Evolutionary conservation across 2,888 invertebrate species (phyloP).

Genomic region (Xylocampa areola): DNA sequence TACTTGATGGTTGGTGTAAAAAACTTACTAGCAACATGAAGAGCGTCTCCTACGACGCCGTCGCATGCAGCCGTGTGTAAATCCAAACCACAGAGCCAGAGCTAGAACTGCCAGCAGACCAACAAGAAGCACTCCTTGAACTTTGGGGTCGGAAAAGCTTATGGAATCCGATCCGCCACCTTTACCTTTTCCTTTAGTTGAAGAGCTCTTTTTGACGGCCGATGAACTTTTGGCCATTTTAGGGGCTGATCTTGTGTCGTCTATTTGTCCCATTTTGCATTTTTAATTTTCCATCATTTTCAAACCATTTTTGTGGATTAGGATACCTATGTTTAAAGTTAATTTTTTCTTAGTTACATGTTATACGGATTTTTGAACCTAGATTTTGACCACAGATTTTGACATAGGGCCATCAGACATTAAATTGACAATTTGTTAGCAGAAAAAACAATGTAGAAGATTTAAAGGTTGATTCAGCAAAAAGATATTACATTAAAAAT

Average conservation of each 20-base stretch:
- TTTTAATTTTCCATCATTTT: slow-evolving; percentile 1
- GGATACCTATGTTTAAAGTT: not conserved
- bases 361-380: slow-evolving; percentile 10
- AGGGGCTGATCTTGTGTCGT: slow-evolving; percentile 55
- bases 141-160: slow-evolving; percentile 64
- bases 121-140: slow-evolving; percentile 67
- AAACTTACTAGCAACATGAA: slow-evolving; percentile 29
- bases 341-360: slow-evolving; percentile 22
- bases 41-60: slow-evolving; percentile 48
- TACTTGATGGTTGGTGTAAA: not conserved
- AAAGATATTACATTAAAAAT: slow-evolving; percentile 3
- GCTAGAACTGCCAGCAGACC: slow-evolving; percentile 67
- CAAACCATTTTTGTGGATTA: slow-evolving; percentile 20
- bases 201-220: slow-evolving; percentile 50
- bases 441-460: slow-evolving; percentile 13
- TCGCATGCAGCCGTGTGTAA: slow-evolving; percentile 66
- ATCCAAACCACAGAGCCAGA: slow-evolving; percentile 71
- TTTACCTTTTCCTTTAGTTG: slow-evolving; percentile 9
- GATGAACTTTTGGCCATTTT: slow-evolving; percentile 64
- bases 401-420: slow-evolving; percentile 26
- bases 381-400: too few species aligned
- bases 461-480: slow-evolving; percentile 8
- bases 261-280: slow-evolving; percentile 65
- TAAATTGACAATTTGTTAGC: slow-evolving; percentile 17
- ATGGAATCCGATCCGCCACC: not conserved